A percentile compares a stretch with the other conserved stretches of the same genome.
Evolutionary conservation across 2,797 vertebrate species (phyloP).

Genomic region (Acanthurus lineatus): DNA sequence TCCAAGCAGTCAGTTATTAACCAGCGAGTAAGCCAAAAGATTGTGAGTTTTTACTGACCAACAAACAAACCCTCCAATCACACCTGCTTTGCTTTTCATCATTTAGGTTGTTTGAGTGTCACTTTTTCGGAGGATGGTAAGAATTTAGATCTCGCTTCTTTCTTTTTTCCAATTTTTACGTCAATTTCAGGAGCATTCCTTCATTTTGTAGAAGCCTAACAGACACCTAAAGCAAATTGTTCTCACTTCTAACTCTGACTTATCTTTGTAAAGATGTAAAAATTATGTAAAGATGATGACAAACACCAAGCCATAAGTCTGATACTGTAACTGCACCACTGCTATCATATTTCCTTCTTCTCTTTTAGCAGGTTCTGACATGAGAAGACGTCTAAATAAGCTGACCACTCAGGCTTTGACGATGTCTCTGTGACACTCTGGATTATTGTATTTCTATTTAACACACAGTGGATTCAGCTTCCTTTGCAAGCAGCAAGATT

Average conservation of each 20-base stretch:
- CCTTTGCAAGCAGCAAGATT: background rate
- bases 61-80: background rate
- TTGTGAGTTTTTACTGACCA: conserved; percentile 8
- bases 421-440: background rate
- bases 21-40: conserved; percentile 38
- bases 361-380: conserved; percentile 17
- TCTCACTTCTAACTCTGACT: background rate
- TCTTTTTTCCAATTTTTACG: background rate
- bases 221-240: background rate
- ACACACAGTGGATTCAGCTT: background rate
- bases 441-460: background rate
- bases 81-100: conserved; percentile 14
- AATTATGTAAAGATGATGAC: too few species aligned
- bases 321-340: background rate
- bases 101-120: background rate
- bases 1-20: conserved; percentile 81
- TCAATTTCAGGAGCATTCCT: background rate
- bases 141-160: background rate
- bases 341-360: background rate
- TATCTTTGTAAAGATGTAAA: background rate
- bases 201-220: background rate
- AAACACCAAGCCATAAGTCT: too few species aligned
- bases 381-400: background rate
- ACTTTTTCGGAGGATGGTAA: conserved; percentile 33
- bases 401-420: background rate